Evolutionary conservation across 2,113 vertebrate species (phyloP).

Genomic region (Psittacula cyanocephala): DNA sequence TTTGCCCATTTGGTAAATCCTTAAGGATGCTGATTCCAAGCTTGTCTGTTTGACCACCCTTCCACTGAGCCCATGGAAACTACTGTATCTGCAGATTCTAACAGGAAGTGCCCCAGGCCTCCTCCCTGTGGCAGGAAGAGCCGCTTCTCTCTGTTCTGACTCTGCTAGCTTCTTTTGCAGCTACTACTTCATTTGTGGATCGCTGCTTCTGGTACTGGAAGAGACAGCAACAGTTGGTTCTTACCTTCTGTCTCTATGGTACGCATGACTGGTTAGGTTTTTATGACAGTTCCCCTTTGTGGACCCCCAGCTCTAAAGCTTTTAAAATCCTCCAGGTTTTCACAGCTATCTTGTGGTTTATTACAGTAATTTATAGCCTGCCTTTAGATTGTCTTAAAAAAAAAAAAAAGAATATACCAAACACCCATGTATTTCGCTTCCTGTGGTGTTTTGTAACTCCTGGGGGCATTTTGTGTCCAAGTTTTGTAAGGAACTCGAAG

Average conservation of each 20-base stretch:
- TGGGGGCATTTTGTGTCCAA: not conserved
- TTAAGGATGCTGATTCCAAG: too few relatives aligned
- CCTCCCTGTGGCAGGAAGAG: not conserved
- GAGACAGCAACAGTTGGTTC: not conserved
- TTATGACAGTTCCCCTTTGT: not conserved
- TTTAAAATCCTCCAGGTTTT: not conserved
- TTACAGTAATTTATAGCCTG: not conserved
- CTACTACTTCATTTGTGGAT: not conserved
- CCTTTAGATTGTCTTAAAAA: not conserved
- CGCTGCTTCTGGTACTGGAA: not conserved
- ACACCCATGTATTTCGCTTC: not conserved
- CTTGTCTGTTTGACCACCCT: not conserved
- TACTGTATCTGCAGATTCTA: too few relatives aligned
- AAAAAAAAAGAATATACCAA: not conserved
- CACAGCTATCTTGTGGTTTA: not conserved
- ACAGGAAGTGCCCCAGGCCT: rapidly evolving
- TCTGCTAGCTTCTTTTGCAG: not conserved
- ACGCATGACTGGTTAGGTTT: not conserved
- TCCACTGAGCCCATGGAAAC: not conserved
- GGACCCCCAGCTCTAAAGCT: not conserved
- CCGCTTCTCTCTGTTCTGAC: not conserved
- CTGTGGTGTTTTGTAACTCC: not conserved
- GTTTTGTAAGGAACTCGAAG: not conserved
- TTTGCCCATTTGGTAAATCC: not conserved
- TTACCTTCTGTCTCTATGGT: not conserved